Base-by-base conservation (phyloP, 2,797 vertebrate genomes). In the Hippoglossus hippoglossus region DNA sequence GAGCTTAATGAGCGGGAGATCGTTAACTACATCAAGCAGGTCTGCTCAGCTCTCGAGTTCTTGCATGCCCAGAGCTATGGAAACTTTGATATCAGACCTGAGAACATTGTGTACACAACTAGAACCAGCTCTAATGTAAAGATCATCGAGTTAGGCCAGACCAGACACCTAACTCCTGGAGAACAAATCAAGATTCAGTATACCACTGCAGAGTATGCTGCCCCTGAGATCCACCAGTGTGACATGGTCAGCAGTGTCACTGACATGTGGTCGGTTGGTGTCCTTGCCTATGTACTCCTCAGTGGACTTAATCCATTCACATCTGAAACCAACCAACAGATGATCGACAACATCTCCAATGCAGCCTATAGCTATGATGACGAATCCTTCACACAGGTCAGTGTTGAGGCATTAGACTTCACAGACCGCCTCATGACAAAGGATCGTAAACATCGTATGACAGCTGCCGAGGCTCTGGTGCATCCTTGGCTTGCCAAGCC, bases 181-280 rank as follows among this genome's bases (percentile, higher is more conserved):
- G 98, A 99, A 9, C 96, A 95, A 89, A 96, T 98, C 72, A 97
- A 96, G 90, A 89, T 99, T 85, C 96, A 97, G 75, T 99, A 97
- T 82, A 97, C 94, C 73, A 94, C 97, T 67, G 95, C 96, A 73
- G 98, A 99, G 84, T 99, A 97, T 58, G 96, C 95, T 15, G 98
- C 96, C 0, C 98, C 98, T 73, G 98, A 99, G 94, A 96, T 99
- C 82, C 98, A 99, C 89, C 98, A 98, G 56, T 95, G 97, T 82
- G 98, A 99, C 76, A 88, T 99, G 84, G 96, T 99, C 83, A 99
- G 95, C 89, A 91, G 95, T 69, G 96, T 97, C 64, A 99, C 97
- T 4, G 98, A 99, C 77, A 99, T 99, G 98, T 99, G 98, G 98
- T 95, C 98, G 13, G 95, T 99, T 54, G 98, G 98, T 80, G 96